These are phyloP conservation scores for Amia ocellicauda DNA, from an alignment of 2,113 vertebrate species.

Conservation along the genomic window DNA sequence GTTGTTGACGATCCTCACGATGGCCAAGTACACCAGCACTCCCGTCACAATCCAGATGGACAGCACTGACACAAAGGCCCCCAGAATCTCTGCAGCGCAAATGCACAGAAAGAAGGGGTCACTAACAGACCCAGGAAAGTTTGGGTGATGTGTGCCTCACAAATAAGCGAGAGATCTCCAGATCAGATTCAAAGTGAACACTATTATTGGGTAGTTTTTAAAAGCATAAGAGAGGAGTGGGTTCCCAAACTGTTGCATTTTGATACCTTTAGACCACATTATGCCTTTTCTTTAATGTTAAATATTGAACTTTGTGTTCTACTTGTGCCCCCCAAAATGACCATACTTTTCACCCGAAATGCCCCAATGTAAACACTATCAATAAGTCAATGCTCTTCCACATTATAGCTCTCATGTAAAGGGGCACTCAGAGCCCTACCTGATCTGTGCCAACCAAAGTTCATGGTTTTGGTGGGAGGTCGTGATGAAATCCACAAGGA, in stretches of 20 bases:
- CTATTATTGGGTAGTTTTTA: background rate
- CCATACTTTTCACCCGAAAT: no score
- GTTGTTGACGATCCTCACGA: constrained; percentile 80
- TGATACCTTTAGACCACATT: no score
- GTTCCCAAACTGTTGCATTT: background rate
- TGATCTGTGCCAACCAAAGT: constrained; percentile 91
- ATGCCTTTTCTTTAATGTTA: no score
- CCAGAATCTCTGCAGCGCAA: constrained; percentile 77
- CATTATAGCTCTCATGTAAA: no score
- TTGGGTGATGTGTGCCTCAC: background rate
- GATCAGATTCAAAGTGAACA: background rate
- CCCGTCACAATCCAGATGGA: constrained; percentile 95
- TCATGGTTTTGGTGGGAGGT: constrained; percentile 86
- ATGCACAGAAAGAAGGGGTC: background rate
- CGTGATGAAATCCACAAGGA: constrained; percentile 91
- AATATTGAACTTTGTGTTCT: no score
- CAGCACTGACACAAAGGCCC: constrained; percentile 83
- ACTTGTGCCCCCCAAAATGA: no score
- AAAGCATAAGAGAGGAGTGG: background rate
- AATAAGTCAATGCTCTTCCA: no score
- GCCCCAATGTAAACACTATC: no score
- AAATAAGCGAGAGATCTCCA: background rate
- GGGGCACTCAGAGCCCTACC: constrained; percentile 57
- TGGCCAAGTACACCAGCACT: constrained; percentile 84
- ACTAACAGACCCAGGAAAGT: background rate